Evolutionary conservation across 2,797 vertebrate genomes (phyloP).

Genomic region (Arctocebus calabarensis): DNA sequence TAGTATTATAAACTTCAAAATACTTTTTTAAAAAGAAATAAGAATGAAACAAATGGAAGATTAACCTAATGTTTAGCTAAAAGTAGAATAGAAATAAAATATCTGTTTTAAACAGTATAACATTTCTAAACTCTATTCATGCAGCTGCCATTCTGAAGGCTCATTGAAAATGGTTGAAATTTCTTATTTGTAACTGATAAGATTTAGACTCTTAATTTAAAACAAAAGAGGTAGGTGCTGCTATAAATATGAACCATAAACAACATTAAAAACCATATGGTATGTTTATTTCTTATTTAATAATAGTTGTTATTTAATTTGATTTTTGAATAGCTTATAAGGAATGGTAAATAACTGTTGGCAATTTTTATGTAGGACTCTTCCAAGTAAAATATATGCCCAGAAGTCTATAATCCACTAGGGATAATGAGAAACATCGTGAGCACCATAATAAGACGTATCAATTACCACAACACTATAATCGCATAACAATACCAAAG

Average conservation of each 20-base stretch:
- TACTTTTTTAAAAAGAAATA: background rate
- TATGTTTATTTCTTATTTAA: background rate
- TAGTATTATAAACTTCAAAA: constrained; percentile 1
- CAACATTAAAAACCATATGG: background rate
- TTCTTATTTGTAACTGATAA: background rate
- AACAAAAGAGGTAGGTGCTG: background rate
- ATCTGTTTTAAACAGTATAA: background rate
- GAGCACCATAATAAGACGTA: background rate
- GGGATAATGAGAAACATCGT: background rate
- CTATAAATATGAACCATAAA: background rate
- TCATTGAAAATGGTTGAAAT: background rate
- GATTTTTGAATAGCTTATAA: background rate
- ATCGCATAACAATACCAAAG: background rate
- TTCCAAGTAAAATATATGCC: background rate
- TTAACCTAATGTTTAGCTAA: background rate
- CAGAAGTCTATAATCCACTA: background rate
- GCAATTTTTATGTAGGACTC: background rate
- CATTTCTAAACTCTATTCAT: background rate
- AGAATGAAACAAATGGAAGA: background rate
- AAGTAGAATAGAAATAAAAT: background rate
- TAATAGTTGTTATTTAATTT: background rate
- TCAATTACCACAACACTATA: background rate
- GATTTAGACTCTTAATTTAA: background rate
- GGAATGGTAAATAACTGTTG: background rate
- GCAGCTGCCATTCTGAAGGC: background rate